Evolutionary conservation across 2,113 vertebrate species (phyloP).

Genomic region (Pyrgilauda ruficollis): DNA sequence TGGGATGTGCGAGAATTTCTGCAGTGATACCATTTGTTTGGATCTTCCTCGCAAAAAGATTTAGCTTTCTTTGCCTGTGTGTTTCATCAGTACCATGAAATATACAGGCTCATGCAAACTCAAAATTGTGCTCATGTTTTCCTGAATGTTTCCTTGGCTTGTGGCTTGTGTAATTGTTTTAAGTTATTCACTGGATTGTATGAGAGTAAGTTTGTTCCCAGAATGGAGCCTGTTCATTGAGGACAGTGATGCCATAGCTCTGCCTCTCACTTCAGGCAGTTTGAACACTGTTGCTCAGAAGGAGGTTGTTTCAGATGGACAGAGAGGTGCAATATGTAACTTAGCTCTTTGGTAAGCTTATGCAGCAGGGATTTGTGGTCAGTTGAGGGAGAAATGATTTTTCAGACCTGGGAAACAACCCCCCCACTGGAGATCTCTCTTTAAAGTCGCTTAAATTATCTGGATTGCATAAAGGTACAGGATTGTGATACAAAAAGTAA

Average conservation of each 20-base stretch:
- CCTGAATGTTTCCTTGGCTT: rapidly evolving
- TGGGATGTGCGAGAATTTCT: neutral
- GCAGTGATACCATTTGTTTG: neutral
- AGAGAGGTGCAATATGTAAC: neutral
- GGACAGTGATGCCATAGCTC: neutral
- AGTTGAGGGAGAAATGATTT: neutral
- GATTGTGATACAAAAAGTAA: neutral
- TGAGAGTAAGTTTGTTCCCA: neutral
- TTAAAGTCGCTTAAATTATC: neutral
- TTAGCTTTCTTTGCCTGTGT: neutral
- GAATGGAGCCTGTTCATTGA: neutral
- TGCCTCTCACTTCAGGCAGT: neutral
- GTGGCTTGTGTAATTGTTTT: neutral
- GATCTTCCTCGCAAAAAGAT: neutral
- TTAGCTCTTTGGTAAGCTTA: neutral
- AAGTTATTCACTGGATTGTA: neutral
- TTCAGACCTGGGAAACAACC: neutral
- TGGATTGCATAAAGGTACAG: neutral
- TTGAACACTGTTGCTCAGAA: neutral
- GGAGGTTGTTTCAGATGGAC: neutral
- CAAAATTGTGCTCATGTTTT: neutral
- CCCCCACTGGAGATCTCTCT: neutral
- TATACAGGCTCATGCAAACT: neutral
- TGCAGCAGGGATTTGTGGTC: neutral
- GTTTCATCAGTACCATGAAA: neutral